These are phyloP conservation scores for Drepana arcuata DNA, from an alignment of 1,140 invertebrate genomes.

Conservation along the genomic window DNA sequence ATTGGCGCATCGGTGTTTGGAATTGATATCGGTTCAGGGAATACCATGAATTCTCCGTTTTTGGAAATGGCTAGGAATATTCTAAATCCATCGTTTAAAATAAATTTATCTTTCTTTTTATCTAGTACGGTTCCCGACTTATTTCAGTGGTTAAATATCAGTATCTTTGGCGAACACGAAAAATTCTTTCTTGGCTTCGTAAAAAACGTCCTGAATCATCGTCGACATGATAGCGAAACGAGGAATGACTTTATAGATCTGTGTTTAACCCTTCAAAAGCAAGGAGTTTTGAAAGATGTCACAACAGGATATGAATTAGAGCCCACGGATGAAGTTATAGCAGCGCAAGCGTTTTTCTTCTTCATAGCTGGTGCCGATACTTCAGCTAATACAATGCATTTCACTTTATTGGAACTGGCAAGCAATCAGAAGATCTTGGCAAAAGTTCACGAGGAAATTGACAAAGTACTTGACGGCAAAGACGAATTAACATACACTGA, in stretches of 20 bases:
- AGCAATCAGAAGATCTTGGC: conserved; percentile 53
- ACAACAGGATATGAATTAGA: conserved; percentile 20
- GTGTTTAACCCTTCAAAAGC: conserved; percentile 22
- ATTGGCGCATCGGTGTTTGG: conserved; percentile 29
- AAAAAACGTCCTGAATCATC: conserved; percentile 13
- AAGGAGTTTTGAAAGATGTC: conserved; percentile 21
- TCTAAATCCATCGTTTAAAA: conserved; percentile 7
- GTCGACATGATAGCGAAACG: conserved; percentile 8
- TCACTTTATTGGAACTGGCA: conserved; percentile 44
- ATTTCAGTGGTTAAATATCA: conserved; percentile 18
- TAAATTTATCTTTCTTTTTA: conserved; percentile 16
- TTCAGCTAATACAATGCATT: conserved; percentile 43
- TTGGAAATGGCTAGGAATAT: conserved; percentile 21
- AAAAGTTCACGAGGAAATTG: conserved; percentile 57
- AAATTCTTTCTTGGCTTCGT: conserved; percentile 23
- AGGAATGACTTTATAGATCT: conserved; percentile 25
- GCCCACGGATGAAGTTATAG: conserved; percentile 54
- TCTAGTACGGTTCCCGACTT: conserved; percentile 9
- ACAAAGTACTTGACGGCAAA: conserved; percentile 28
- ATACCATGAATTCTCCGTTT: conserved; percentile 25
- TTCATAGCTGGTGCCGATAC: conserved; percentile 73
- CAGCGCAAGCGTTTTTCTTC: conserved; percentile 70
- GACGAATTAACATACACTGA: conserved; percentile 53
- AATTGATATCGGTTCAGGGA: conserved; percentile 17
- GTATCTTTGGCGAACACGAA: conserved; percentile 24